Percentiles rank a stretch among this genome's conserved stretches.
Evolutionary conservation across 2,113 vertebrate species (phyloP).

Genomic region (Thomomys bottae): DNA sequence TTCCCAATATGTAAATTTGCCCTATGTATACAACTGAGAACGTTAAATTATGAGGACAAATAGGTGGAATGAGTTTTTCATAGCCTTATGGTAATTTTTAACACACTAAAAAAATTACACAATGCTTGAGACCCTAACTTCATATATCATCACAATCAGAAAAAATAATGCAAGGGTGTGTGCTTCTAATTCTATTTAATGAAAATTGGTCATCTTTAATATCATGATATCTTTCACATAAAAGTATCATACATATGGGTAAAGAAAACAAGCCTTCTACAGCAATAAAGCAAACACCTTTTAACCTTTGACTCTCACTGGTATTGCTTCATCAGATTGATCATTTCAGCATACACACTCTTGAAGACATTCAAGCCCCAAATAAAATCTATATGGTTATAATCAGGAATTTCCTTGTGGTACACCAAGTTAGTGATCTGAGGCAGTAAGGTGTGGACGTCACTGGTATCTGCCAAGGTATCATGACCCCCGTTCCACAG

Average conservation of each 20-base stretch:
- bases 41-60: not conserved
- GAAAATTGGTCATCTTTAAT: no score
- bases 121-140: not conserved
- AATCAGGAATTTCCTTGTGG: slow-evolving; percentile 84
- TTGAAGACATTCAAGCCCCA: slow-evolving; percentile 92
- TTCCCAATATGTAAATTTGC: no score
- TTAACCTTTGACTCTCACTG: slow-evolving; percentile 51
- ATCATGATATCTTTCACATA: not conserved
- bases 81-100: not conserved
- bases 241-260: slow-evolving; percentile 14
- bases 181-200: no score
- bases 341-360: slow-evolving; percentile 86
- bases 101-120: not conserved
- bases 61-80: not conserved
- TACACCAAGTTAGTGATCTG: slow-evolving; percentile 88
- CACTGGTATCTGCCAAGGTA: slow-evolving; percentile 84
- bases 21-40: accelerated
- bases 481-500: slow-evolving; percentile 91
- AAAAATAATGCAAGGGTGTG: not conserved
- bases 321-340: slow-evolving; percentile 86
- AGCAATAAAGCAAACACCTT: not conserved
- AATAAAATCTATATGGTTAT: slow-evolving; percentile 94
- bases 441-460: slow-evolving; percentile 85
- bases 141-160: not conserved
- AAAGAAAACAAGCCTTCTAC: not conserved